Conservation (phyloP, 2,888 invertebrate genomes). For the Dugesia japonica region DNA sequence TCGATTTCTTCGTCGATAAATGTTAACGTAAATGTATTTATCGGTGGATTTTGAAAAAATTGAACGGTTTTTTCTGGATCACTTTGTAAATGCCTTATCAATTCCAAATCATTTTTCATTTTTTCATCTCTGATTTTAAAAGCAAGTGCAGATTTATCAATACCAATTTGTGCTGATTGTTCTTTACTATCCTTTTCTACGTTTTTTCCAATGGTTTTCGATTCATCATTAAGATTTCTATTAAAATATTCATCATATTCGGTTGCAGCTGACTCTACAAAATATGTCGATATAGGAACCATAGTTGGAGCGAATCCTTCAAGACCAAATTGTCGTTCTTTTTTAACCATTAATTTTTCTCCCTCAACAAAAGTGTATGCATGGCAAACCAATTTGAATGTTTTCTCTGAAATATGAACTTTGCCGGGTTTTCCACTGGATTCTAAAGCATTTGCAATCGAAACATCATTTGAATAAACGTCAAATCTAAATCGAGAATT, state of each 20-base stretch:
- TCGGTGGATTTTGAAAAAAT: conserved; percentile 21
- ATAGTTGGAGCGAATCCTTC: background rate
- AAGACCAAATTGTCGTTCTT: conserved; percentile 14
- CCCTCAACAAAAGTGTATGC: conserved; percentile 11
- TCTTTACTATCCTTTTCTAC: background rate
- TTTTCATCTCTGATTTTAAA: background rate
- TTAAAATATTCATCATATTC: background rate
- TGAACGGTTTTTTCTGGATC: conserved; percentile 25
- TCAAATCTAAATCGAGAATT: conserved; percentile 85
- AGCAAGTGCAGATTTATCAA: background rate
- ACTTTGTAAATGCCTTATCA: background rate
- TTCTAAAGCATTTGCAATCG: conserved; percentile 82
- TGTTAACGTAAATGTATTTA: background rate
- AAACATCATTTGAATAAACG: conserved; percentile 92
- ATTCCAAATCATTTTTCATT: conserved; percentile 2
- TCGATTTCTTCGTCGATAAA: conserved; percentile 22
- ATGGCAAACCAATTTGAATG: conserved; percentile 50
- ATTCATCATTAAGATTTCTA: background rate
- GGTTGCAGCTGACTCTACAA: conserved; percentile 22
- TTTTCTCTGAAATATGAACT: conserved; percentile 69
- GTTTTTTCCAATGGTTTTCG: background rate
- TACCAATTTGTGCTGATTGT: background rate
- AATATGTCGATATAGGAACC: conserved; percentile 25
- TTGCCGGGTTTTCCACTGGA: conserved; percentile 63
- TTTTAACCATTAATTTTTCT: conserved; percentile 2